Evolutionary conservation across 92 coral and sea anemone species (phyloP).

Genomic region (Galaxea fascicularis): DNA sequence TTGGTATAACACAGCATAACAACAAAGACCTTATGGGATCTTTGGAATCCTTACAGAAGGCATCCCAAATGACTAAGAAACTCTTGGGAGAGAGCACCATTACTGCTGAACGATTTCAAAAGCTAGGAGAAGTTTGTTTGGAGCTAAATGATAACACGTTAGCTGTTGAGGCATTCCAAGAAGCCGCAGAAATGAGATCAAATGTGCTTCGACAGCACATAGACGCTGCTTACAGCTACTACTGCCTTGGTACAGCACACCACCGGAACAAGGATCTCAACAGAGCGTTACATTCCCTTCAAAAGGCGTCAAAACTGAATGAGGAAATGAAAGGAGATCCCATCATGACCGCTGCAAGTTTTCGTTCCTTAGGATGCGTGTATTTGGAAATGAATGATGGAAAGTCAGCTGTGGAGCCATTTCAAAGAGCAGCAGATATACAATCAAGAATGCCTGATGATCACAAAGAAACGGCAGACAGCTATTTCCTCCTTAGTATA

Average conservation of each 20-base stretch:
- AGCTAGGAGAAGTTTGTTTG: not conserved
- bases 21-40: not conserved
- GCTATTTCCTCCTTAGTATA: not conserved
- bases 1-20: not conserved
- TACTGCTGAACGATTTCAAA: not conserved
- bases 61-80: not conserved
- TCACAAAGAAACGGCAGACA: not conserved
- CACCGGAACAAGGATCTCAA: not conserved
- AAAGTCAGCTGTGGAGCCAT: constrained; percentile 3
- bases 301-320: not conserved
- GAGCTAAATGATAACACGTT: not conserved
- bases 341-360: not conserved
- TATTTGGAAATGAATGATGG: not conserved
- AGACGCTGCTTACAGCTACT: not conserved
- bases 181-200: constrained; percentile 4
- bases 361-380: not conserved
- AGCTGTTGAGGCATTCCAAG: constrained; percentile 22
- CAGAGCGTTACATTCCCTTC: not conserved
- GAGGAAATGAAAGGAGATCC: not conserved
- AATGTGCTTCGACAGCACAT: constrained; percentile 40
- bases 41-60: not conserved
- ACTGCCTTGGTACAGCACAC: not conserved
- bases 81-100: not conserved
- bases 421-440: not conserved
- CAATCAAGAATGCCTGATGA: not conserved